These are phyloP conservation scores for Watsonalla binaria DNA, from an alignment of 2,888 invertebrate species.

Conservation along the genomic window DNA sequence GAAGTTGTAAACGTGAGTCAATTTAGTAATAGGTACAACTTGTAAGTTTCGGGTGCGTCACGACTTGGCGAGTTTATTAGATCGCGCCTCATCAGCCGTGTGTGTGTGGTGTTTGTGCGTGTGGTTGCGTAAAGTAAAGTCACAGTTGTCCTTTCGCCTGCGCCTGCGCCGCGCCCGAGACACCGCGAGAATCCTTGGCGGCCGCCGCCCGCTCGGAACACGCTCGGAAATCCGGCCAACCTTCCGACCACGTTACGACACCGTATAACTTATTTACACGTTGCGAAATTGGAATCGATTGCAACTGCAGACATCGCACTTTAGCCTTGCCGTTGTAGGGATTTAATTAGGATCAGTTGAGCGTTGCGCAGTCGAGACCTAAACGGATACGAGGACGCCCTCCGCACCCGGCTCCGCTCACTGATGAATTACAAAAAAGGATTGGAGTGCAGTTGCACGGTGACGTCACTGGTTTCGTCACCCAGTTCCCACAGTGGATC, in stretches of 20 bases:
- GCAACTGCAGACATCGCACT: slow-evolving; percentile 76
- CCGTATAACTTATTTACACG: slow-evolving; percentile 75
- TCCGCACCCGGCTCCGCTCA: slow-evolving; percentile 62
- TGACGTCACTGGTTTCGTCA: slow-evolving; percentile 63
- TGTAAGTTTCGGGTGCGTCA: slow-evolving; percentile 49
- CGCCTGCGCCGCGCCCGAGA: slow-evolving; percentile 41
- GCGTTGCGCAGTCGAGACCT: slow-evolving; percentile 71
- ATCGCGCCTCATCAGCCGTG: slow-evolving; percentile 16
- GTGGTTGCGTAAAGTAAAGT: slow-evolving; percentile 55
- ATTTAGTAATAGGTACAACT: slow-evolving; percentile 50
- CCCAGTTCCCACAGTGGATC: slow-evolving; percentile 56
- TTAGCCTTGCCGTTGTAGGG: slow-evolving; percentile 75
- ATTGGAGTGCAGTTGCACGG: slow-evolving; percentile 44
- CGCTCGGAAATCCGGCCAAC: slow-evolving; percentile 79
- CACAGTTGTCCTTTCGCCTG: slow-evolving; percentile 55
- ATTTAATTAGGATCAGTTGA: slow-evolving; percentile 78
- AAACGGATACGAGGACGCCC: slow-evolving; percentile 77
- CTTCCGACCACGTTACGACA: slow-evolving; percentile 78
- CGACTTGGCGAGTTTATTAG: slow-evolving; percentile 39
- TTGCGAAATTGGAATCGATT: slow-evolving; percentile 78
- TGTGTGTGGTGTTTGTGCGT: slow-evolving; percentile 28
- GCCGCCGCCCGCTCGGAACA: slow-evolving; percentile 72
- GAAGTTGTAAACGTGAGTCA: slow-evolving; percentile 66
- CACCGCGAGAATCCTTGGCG: slow-evolving; percentile 72
- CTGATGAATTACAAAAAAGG: slow-evolving; percentile 65